phyloP scores from a whole-genome alignment of 2,797 vertebrate species.

The Hoplostethus mediterraneus region DNA sequence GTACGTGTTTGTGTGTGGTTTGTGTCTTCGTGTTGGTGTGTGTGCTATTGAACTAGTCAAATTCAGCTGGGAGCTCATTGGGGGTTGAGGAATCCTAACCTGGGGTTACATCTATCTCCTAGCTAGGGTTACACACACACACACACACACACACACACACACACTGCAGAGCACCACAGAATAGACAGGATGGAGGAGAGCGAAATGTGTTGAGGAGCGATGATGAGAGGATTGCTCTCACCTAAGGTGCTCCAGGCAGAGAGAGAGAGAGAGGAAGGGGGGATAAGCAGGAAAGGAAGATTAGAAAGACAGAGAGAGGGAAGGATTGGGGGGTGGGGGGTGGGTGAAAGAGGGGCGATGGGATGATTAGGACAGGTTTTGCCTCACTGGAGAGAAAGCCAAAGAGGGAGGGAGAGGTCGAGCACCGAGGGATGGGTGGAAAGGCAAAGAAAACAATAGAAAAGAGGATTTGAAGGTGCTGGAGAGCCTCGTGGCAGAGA shows the following conservation, averaged over 20 bases:
- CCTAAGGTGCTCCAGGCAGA: slow-evolving; percentile 68
- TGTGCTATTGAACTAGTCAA: slow-evolving; percentile 38
- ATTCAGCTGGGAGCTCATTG: slow-evolving; percentile 63
- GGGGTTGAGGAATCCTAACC: slow-evolving; percentile 61
- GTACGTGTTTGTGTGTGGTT: background rate
- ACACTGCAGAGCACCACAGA: slow-evolving; percentile 20
- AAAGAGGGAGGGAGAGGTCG: slow-evolving; percentile 40
- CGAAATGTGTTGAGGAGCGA: slow-evolving; percentile 64
- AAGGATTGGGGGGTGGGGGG: slow-evolving; percentile 37
- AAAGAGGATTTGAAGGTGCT: slow-evolving; percentile 62
- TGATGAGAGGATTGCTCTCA: slow-evolving; percentile 73
- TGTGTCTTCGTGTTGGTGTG: background rate
- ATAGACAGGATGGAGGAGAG: slow-evolving; percentile 47
- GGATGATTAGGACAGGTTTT: slow-evolving; percentile 73
- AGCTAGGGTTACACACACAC: slow-evolving; percentile 1
- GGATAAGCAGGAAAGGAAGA: background rate
- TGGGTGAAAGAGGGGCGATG: slow-evolving; percentile 51
- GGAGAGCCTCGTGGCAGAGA: slow-evolving; percentile 66
- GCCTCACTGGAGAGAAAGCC: slow-evolving; percentile 62
- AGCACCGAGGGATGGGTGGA: slow-evolving; percentile 37
- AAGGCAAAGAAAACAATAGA: slow-evolving; percentile 63
- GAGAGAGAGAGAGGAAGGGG: slow-evolving; percentile 43
- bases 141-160: slow-evolving; percentile 24
- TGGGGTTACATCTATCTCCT: slow-evolving; percentile 61
- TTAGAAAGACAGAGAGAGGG: slow-evolving; percentile 16